Percentiles rank a stretch among this genome's conserved stretches.
Conservation (phyloP, 2,797 vertebrate species). For the Sylvia borin region DNA sequence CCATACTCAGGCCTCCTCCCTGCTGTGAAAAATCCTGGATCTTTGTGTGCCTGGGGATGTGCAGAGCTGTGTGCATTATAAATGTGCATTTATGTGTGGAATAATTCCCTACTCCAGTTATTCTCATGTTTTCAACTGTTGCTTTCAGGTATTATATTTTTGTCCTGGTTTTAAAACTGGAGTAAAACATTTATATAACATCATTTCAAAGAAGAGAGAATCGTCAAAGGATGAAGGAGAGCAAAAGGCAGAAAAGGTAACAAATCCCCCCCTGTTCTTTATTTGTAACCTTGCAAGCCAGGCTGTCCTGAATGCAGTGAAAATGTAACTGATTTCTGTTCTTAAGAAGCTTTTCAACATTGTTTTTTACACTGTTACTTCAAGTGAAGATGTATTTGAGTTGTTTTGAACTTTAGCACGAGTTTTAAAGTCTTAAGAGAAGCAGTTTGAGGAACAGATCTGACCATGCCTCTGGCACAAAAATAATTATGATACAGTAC, state of each 20-base stretch:
- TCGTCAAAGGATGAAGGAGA: slow-evolving; percentile 78
- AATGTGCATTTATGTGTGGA: background rate
- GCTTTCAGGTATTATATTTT: slow-evolving; percentile 89
- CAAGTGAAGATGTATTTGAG: background rate
- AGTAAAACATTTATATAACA: slow-evolving; percentile 86
- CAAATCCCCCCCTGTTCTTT: background rate
- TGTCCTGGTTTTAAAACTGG: slow-evolving; percentile 94
- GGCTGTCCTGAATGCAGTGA: background rate
- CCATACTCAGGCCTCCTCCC: background rate
- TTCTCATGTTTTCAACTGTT: slow-evolving; percentile 2
- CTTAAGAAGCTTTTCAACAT: background rate
- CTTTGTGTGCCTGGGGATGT: background rate
- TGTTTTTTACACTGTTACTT: background rate
- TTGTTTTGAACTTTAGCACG: background rate
- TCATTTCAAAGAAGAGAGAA: slow-evolving; percentile 85
- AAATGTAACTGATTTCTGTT: background rate
- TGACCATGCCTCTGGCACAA: background rate
- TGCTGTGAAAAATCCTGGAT: background rate
- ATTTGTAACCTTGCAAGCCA: background rate
- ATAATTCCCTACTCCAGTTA: background rate
- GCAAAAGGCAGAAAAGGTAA: slow-evolving; percentile 78
- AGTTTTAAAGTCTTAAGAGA: background rate
- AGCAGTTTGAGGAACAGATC: background rate
- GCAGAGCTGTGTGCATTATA: background rate
- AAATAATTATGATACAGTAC: background rate